phyloP scores from a whole-genome alignment of 2,888 invertebrate genomes.

The Agrilus biguttatus region DNA sequence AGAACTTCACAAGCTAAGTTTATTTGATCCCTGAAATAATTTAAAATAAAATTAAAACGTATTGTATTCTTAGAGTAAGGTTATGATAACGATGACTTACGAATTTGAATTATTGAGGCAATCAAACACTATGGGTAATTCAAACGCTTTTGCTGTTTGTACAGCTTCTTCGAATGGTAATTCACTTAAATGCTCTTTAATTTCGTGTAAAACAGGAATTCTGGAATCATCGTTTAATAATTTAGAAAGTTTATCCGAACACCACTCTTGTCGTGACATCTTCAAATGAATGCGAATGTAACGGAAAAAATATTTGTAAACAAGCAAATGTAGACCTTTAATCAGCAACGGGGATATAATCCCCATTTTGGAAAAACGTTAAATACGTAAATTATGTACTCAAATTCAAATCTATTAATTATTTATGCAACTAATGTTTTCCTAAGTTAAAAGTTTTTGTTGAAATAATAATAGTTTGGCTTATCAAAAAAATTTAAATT shows the following conservation, averaged over 20 bases:
- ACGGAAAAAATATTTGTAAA: neutral
- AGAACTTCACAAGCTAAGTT: slow-evolving; percentile 51
- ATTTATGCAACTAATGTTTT: too few species aligned
- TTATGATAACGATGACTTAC: slow-evolving; percentile 25
- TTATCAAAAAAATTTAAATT: too few species aligned
- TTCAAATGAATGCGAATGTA: slow-evolving; percentile 5
- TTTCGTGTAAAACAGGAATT: slow-evolving; percentile 31
- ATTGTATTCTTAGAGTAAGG: slow-evolving; percentile 3
- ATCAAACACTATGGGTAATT: slow-evolving; percentile 45
- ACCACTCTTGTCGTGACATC: slow-evolving; percentile 35
- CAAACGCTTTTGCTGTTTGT: slow-evolving; percentile 29
- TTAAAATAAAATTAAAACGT: slow-evolving; percentile 4
- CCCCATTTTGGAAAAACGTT: too few species aligned
- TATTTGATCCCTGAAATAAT: slow-evolving; percentile 37
- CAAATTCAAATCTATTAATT: too few species aligned
- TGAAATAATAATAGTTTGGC: too few species aligned
- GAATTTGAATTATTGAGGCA: slow-evolving; percentile 42
- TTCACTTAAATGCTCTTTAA: slow-evolving; percentile 30
- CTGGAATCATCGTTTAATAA: slow-evolving; percentile 32
- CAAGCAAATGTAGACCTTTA: too few species aligned
- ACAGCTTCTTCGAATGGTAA: slow-evolving; percentile 28
- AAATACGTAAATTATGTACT: too few species aligned
- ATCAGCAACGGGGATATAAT: too few species aligned
- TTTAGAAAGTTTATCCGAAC: slow-evolving; percentile 30
- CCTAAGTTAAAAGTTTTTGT: too few species aligned